A percentile compares a stretch with the other conserved stretches of the same genome.
Evolutionary conservation across 2,113 vertebrate species (phyloP).

Genomic region (Butastur rufipennis): DNA sequence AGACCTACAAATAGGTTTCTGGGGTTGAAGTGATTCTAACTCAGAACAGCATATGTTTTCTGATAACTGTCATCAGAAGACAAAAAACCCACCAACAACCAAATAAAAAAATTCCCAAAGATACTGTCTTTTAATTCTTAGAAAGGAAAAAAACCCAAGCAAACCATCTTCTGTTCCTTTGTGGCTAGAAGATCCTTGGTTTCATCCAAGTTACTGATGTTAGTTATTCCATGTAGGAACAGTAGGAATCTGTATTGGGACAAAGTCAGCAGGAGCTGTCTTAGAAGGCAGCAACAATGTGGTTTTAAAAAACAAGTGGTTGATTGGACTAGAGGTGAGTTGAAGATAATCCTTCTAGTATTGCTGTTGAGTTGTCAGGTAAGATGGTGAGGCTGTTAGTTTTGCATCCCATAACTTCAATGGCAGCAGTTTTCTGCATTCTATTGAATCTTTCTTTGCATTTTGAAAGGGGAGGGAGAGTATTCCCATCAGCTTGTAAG

Average conservation of each 20-base stretch:
- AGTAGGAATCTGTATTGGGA: background rate
- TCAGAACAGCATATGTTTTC: background rate
- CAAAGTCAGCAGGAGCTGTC: background rate
- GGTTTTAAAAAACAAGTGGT: background rate
- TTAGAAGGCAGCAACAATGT: background rate
- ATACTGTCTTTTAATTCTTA: background rate
- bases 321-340: background rate
- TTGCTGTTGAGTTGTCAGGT: background rate
- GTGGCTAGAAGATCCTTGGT: background rate
- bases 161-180: background rate
- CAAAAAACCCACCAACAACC: background rate
- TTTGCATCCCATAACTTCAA: background rate
- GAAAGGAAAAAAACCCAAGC: background rate
- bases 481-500: background rate
- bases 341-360: background rate
- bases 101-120: background rate
- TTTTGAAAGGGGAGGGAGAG: background rate
- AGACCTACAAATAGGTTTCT: background rate
- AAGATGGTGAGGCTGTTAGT: background rate
- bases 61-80: background rate
- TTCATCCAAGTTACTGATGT: background rate
- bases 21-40: background rate
- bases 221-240: background rate
- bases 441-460: background rate
- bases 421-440: background rate